These are phyloP conservation scores for Scortum barcoo DNA, from an alignment of 2,113 vertebrate genomes.

Conservation along the genomic window DNA sequence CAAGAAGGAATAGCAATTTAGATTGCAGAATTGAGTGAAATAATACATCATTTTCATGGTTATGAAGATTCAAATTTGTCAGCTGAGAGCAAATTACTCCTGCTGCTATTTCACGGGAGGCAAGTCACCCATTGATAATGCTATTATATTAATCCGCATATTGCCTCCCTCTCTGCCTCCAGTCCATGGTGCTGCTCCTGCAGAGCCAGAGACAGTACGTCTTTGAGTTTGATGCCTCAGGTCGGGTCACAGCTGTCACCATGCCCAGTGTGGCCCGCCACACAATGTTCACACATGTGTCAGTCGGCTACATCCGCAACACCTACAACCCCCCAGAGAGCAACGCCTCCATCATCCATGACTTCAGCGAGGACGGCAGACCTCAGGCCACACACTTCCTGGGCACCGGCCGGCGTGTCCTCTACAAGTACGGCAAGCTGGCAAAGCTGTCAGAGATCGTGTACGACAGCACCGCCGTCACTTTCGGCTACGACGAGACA, in stretches of 20 bases:
- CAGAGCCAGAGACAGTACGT: conserved; percentile 98
- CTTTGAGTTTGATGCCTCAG: conserved; percentile 95
- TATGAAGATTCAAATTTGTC: conserved; percentile 65
- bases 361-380: conserved; percentile 94
- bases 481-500: conserved; percentile 97
- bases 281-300: conserved; percentile 97
- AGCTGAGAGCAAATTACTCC: conserved; percentile 59
- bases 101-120: conserved; percentile 62
- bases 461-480: conserved; percentile 96
- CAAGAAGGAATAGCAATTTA: conserved; percentile 42
- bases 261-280: conserved; percentile 99
- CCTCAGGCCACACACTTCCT: conserved; percentile 92
- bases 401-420: conserved; percentile 95
- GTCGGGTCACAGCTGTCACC: conserved; percentile 94
- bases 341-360: conserved; percentile 96
- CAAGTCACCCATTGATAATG: conserved; percentile 65
- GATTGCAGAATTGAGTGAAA: conserved; percentile 55
- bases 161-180: conserved; percentile 44
- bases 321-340: conserved; percentile 97
- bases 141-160: conserved; percentile 56
- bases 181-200: conserved; percentile 98
- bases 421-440: conserved; percentile 98
- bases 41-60: conserved; percentile 68
- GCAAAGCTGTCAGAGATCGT: conserved; percentile 95
- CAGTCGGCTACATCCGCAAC: conserved; percentile 96